These are phyloP conservation scores for Polylopha cassiicola DNA, from an alignment of 2,888 invertebrate genomes.

Conservation along the genomic window DNA sequence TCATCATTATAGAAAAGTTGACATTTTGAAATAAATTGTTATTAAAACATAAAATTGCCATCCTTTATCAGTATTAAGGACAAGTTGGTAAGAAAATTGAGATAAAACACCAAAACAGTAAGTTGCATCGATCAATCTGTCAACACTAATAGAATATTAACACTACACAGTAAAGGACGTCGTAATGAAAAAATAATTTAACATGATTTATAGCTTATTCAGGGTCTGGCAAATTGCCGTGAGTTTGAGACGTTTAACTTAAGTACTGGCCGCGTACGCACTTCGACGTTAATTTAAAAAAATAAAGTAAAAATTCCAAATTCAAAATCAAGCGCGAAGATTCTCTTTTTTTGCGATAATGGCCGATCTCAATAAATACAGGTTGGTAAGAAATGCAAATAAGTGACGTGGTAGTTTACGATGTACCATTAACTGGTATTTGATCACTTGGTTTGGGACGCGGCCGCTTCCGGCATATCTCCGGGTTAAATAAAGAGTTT, in stretches of 20 bases:
- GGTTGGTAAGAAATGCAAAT: slow-evolving; percentile 48
- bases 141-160: slow-evolving; percentile 63
- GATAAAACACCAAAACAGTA: no score
- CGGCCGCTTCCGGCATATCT: slow-evolving; percentile 26
- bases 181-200: slow-evolving; percentile 73
- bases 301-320: slow-evolving; percentile 16
- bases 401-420: slow-evolving; percentile 43
- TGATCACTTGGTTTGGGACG: slow-evolving; percentile 42
- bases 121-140: no score
- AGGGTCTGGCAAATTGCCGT: slow-evolving; percentile 63
- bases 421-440: slow-evolving; percentile 53
- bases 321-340: slow-evolving; percentile 36
- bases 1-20: no score
- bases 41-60: slow-evolving; percentile 7
- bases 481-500: slow-evolving; percentile 7
- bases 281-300: slow-evolving; percentile 42
- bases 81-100: no score
- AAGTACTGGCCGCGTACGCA: slow-evolving; percentile 63
- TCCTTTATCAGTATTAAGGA: no score
- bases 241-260: slow-evolving; percentile 73
- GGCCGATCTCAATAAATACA: slow-evolving; percentile 49
- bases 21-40: slow-evolving; percentile 5
- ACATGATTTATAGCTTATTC: slow-evolving; percentile 75
- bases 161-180: slow-evolving; percentile 38
- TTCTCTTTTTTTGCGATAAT: slow-evolving; percentile 14